phyloP scores from a whole-genome alignment of 2,888 invertebrate genomes.

The Pelosia muscerda region DNA sequence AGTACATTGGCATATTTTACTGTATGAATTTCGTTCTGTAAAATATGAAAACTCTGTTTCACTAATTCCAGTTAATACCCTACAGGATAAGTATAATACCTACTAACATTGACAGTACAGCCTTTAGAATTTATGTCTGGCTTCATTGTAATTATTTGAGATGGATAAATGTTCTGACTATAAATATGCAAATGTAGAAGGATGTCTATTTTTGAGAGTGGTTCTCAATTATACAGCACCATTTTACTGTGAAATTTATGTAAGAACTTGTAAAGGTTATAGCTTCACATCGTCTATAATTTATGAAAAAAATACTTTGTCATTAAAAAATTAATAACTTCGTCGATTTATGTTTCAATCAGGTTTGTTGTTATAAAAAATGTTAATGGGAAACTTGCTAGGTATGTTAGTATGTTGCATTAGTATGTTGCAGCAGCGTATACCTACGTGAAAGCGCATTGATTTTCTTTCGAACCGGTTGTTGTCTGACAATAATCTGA shows the following conservation, averaged over 20 bases:
- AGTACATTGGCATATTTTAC: no score
- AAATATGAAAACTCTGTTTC: not conserved
- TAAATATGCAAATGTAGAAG: not conserved
- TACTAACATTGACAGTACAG: no score
- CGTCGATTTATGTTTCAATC: conserved; percentile 4
- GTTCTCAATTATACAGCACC: not conserved
- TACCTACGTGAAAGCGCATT: conserved; percentile 68
- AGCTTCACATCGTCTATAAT: not conserved
- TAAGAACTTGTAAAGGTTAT: not conserved
- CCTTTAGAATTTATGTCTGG: no score
- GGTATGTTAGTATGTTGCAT: no score
- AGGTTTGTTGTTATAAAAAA: not conserved
- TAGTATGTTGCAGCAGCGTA: conserved; percentile 56
- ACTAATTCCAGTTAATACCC: no score
- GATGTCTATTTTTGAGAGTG: not conserved
- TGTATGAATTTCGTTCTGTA: not conserved
- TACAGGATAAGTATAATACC: no score
- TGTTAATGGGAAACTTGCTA: conserved; percentile 49
- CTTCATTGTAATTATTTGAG: no score
- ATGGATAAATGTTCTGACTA: not conserved
- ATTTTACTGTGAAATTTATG: not conserved
- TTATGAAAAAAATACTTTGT: not conserved
- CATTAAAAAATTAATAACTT: not conserved
- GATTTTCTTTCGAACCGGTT: conserved; percentile 76
- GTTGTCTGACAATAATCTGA: conserved; percentile 42